Evolutionary conservation across 2,888 invertebrate genomes (phyloP).

Genomic region (Heliconius ismenius): DNA sequence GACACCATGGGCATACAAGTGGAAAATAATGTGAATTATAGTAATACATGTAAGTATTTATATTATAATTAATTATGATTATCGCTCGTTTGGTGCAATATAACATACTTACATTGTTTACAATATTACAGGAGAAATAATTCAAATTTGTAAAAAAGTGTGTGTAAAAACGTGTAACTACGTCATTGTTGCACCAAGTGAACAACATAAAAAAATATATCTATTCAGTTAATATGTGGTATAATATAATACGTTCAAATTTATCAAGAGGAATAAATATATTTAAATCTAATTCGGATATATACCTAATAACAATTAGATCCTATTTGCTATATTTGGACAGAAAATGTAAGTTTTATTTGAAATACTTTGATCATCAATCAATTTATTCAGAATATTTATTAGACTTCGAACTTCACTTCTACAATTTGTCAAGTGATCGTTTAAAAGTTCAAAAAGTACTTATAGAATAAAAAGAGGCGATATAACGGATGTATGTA

Average conservation of each 20-base stretch:
- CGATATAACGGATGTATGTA: conserved; percentile 6
- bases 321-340: not conserved
- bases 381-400: not conserved
- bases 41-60: conserved; percentile 73
- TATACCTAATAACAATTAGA: no score
- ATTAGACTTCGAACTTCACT: not conserved
- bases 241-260: not conserved
- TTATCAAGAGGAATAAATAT: not conserved
- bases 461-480: not conserved
- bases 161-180: not conserved
- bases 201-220: not conserved
- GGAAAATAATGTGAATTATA: conserved; percentile 74
- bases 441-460: not conserved
- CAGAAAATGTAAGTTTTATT: not conserved
- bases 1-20: conserved; percentile 75
- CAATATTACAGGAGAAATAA: not conserved
- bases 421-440: not conserved
- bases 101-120: not conserved
- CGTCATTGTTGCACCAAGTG: not conserved
- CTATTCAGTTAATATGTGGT: no score
- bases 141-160: not conserved
- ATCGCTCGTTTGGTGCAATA: not conserved
- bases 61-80: not conserved
- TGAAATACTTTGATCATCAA: not conserved
- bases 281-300: not conserved